Conservation (phyloP, 2,113 vertebrate species). For the Toxostoma redivivum region DNA sequence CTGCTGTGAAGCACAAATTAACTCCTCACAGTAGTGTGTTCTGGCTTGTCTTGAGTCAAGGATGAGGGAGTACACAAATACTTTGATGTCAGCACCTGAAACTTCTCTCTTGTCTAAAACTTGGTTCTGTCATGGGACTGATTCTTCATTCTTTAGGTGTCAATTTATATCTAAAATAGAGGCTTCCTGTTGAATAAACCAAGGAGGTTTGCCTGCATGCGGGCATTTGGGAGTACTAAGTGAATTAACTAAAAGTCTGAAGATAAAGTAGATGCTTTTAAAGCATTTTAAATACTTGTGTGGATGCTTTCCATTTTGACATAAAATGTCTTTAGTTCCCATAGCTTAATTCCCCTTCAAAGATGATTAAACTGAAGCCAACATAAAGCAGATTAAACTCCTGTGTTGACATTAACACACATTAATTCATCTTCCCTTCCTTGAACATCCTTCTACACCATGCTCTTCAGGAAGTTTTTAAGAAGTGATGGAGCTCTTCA, state of each 20-base stretch:
- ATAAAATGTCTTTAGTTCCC: conserved; percentile 17
- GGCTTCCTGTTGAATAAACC: not conserved
- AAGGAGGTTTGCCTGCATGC: not conserved
- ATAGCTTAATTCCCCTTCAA: not conserved
- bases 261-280: conserved; percentile 2
- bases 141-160: not conserved
- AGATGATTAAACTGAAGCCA: not conserved
- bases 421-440: not conserved
- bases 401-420: not conserved
- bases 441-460: not conserved
- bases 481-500: not conserved
- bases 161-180: not conserved
- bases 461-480: not conserved
- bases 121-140: not conserved
- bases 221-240: not conserved
- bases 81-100: not conserved
- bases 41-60: not conserved
- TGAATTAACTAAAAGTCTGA: conserved; percentile 27
- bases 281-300: not conserved
- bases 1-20: not conserved
- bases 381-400: conserved; percentile 21
- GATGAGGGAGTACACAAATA: not conserved
- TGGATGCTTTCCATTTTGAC: not conserved
- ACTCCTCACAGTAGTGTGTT: not conserved
- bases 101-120: not conserved